These are phyloP conservation scores for Augochlora pura DNA, from an alignment of 1,140 invertebrate species.

Conservation along the genomic window DNA sequence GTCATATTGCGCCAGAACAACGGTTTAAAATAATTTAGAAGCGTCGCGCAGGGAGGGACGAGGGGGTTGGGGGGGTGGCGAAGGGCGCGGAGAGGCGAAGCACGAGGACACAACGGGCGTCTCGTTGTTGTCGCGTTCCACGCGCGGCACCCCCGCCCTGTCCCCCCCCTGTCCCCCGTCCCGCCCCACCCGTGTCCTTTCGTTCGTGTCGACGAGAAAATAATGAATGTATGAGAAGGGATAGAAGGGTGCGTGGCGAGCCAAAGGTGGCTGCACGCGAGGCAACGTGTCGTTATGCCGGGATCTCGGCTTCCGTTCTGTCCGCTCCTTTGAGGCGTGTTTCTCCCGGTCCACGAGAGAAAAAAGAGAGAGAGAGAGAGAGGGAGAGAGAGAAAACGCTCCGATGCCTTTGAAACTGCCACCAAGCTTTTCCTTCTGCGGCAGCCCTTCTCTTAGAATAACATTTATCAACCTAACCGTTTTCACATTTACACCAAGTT, in stretches of 20 bases:
- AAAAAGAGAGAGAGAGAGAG: too few relatives aligned
- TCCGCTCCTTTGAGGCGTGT: neutral
- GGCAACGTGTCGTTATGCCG: slow-evolving; percentile 45
- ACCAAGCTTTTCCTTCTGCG: too few relatives aligned
- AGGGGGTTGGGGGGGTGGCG: too few relatives aligned
- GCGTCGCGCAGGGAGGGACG: slow-evolving; percentile 7
- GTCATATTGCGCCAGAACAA: slow-evolving; percentile 55
- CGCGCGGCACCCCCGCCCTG: too few relatives aligned
- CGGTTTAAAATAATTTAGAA: slow-evolving; percentile 66
- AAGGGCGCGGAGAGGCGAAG: neutral
- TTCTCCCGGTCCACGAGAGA: neutral
- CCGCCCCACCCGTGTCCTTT: slow-evolving; percentile 11
- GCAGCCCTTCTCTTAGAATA: too few relatives aligned
- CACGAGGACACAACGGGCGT: slow-evolving; percentile 5
- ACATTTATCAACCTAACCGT: too few relatives aligned
- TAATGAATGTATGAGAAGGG: slow-evolving; percentile 54
- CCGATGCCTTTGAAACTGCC: neutral
- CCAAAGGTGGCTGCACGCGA: slow-evolving; percentile 39
- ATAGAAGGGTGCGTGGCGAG: slow-evolving; percentile 20
- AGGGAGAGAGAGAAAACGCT: too few relatives aligned
- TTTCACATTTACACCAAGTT: too few relatives aligned
- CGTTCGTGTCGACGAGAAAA: slow-evolving; percentile 51
- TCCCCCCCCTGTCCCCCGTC: too few relatives aligned
- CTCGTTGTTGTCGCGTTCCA: slow-evolving; percentile 25
- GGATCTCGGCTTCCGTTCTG: slow-evolving; percentile 33